Evolutionary conservation across 2,888 invertebrate species (phyloP).

Genomic region (Pomacea canaliculata): DNA sequence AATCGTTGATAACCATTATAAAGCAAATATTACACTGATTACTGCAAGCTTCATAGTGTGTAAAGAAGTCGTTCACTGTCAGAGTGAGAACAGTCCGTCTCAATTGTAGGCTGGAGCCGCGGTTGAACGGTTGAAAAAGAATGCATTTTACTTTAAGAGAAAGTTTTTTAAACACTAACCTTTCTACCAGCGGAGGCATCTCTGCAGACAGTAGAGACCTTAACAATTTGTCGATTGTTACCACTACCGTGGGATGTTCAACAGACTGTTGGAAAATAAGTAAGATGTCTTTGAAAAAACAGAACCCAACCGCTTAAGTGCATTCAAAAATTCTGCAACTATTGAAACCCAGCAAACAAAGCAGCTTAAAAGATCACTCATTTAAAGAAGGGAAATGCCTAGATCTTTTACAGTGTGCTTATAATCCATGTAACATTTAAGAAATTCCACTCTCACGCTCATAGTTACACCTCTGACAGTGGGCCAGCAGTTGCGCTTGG

Average conservation of each 20-base stretch:
- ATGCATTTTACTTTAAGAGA: too few relatives aligned
- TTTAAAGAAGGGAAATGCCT: too few relatives aligned
- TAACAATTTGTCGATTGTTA: conserved; percentile 99
- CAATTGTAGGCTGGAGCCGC: too few relatives aligned
- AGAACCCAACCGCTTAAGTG: too few relatives aligned
- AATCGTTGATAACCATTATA: too few relatives aligned
- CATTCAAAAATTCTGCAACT: too few relatives aligned
- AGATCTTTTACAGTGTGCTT: background rate
- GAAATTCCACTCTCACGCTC: conserved; percentile 76
- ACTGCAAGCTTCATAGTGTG: too few relatives aligned
- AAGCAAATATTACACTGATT: too few relatives aligned
- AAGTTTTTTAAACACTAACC: conserved; percentile 66
- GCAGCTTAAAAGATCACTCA: too few relatives aligned
- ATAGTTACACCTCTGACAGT: conserved; percentile 98
- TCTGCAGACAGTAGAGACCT: conserved; percentile 98
- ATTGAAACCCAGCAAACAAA: background rate
- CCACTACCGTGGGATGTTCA: conserved; percentile 99
- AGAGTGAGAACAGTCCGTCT: too few relatives aligned
- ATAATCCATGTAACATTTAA: background rate
- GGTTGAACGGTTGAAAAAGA: too few relatives aligned
- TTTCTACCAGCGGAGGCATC: conserved; percentile 99
- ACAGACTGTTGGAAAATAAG: conserved; percentile 79
- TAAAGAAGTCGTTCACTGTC: too few relatives aligned
- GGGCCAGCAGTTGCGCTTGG: conserved; percentile 99
- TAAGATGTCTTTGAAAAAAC: conserved; percentile 16